phyloP scores from a whole-genome alignment of 2,888 invertebrate genomes.

The Syrphus vitripennis region DNA sequence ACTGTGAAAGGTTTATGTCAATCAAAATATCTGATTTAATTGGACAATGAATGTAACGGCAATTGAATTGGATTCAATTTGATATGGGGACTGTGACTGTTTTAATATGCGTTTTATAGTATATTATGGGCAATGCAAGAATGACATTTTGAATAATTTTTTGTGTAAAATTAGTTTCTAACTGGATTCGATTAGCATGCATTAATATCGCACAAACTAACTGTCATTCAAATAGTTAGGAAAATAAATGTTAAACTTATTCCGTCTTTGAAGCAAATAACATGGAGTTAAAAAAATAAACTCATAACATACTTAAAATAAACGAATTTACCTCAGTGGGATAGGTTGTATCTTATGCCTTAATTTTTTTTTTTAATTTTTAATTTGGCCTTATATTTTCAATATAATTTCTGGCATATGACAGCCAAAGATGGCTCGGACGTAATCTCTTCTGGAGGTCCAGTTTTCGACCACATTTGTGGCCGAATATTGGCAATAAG shows the following conservation, averaged over 20 bases:
- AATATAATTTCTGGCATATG: too few species aligned
- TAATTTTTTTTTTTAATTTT: too few species aligned
- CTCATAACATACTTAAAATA: too few species aligned
- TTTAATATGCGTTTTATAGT: background rate
- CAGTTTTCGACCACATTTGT: too few species aligned
- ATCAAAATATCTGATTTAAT: slow-evolving; percentile 68
- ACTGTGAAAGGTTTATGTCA: slow-evolving; percentile 65
- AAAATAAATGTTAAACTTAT: slow-evolving; percentile 1
- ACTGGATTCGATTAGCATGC: slow-evolving; percentile 38
- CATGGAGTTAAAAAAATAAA: too few species aligned
- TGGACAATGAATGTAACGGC: slow-evolving; percentile 64
- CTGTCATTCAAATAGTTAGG: slow-evolving; percentile 21
- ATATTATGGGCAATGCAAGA: background rate
- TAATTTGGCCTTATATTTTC: too few species aligned
- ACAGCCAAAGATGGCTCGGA: too few species aligned
- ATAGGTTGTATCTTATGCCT: too few species aligned
- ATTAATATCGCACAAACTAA: slow-evolving; percentile 40
- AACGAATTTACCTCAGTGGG: too few species aligned
- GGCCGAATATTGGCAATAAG: too few species aligned
- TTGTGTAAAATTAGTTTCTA: slow-evolving; percentile 13
- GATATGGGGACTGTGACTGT: slow-evolving; percentile 15
- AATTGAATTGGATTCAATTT: slow-evolving; percentile 51
- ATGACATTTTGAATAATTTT: slow-evolving; percentile 40
- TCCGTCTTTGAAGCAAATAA: too few species aligned
- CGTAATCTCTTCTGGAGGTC: too few species aligned